Conservation (phyloP, 2,888 invertebrate species). For the Andrena bucephala region DNA sequence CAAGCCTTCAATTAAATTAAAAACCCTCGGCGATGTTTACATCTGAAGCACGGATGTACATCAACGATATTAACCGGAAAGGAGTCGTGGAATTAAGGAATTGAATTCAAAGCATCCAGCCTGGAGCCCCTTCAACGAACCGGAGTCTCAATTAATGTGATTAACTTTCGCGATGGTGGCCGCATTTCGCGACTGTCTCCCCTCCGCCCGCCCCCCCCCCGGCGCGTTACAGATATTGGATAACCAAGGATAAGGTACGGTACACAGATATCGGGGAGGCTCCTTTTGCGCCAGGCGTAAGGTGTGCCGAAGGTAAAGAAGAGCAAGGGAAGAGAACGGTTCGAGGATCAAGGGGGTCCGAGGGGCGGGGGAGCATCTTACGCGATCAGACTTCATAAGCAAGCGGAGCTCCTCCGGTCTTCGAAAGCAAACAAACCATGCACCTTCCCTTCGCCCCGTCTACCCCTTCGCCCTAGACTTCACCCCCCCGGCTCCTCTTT, state of each 20-base stretch:
- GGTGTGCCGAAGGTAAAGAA: conserved; percentile 54
- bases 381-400: conserved; percentile 78
- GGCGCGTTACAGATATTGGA: conserved; percentile 44
- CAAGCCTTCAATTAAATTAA: neutral
- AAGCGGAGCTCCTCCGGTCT: conserved; percentile 49
- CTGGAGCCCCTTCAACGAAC: neutral
- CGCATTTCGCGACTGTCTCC: conserved; percentile 17
- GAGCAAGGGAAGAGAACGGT: conserved; percentile 34
- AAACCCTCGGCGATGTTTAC: conserved; percentile 6
- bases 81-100: conserved; percentile 19
- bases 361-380: conserved; percentile 64
- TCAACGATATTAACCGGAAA: conserved; percentile 11
- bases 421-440: conserved; percentile 61
- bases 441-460: conserved; percentile 1
- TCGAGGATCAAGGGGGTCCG: conserved; percentile 31
- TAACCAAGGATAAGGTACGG: conserved; percentile 9
- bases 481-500: conserved; percentile 24
- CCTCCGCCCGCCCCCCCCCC: conserved; percentile 2
- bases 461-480: neutral
- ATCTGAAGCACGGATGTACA: neutral
- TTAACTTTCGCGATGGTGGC: conserved; percentile 37
- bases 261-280: conserved; percentile 10
- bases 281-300: conserved; percentile 19
- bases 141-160: conserved; percentile 50
- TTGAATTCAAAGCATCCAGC: conserved; percentile 28